Base-by-base conservation (phyloP, 2,888 invertebrate genomes). In the Eurois occulta region DNA sequence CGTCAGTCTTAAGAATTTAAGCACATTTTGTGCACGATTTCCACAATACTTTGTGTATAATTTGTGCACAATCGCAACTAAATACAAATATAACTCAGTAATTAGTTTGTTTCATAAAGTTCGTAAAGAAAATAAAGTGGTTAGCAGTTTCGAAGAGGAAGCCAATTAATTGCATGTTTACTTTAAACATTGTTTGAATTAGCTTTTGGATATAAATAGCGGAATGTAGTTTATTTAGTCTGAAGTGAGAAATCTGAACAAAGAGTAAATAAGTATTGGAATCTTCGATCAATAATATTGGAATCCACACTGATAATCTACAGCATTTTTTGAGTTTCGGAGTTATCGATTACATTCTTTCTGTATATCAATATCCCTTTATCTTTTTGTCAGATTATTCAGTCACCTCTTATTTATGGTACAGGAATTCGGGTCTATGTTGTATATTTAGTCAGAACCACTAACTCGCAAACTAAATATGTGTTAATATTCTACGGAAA, bases 51-150 rank as follows among this genome's bases (percentile, higher is more conserved):
- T 28, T 66, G 65, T 64, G 35, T 38, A 28, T 24, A 65, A 66
- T 78, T 52, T 65, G 68, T 72, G 48, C 48, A 38, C 58, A 75
- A 75, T 58, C 46, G 16, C 65, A 46, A 64, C 66, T 76, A 73
- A 80, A 84, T 73, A 60, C 28, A 72, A 79, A 32, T 48, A 32
- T 11, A 28, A 58, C 60, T 46, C 32, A 35, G 38, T 84, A 83
- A 84, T 84, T 76, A 76, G 84, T 71, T 73, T 52, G 70, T 68
- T 35, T 70, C 43, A 46, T 62, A 55, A 66, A 83, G 60, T 73
- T 72, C 16, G n/a, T 28, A 58, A 65, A 60, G 70, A 71, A 76
- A 83, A 76, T 71, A 80, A 70, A 68, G 18, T 35, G 16, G 43
- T 76, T 64, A 38, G 68, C 64, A 32, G 38, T 67, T 80, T 52